phyloP scores from a whole-genome alignment of 2,888 invertebrate genomes.

The Ophion ventricosus region DNA sequence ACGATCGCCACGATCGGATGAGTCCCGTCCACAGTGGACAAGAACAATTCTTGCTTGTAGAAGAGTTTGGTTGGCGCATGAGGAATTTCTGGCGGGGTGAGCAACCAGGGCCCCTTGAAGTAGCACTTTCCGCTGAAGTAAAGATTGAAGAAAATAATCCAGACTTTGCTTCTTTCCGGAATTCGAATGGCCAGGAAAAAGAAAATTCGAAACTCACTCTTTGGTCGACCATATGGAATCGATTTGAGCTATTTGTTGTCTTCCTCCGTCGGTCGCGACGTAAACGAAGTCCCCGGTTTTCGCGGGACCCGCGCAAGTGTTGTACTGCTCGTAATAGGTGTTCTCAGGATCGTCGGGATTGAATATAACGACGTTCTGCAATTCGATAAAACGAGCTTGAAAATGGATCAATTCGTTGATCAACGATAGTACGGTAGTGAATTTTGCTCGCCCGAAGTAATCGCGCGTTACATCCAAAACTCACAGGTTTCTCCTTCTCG shows the following conservation, averaged over 20 bases:
- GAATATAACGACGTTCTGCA: conserved; percentile 91
- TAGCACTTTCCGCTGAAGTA: conserved; percentile 91
- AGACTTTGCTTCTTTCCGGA: not conserved
- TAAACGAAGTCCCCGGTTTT: conserved; percentile 98
- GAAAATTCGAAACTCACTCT: conserved; percentile 86
- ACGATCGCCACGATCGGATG: conserved; percentile 95
- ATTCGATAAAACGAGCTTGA: conserved; percentile 14
- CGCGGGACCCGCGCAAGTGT: conserved; percentile 92
- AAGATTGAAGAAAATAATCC: conserved; percentile 28
- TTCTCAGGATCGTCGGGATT: conserved; percentile 90
- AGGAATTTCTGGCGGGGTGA: conserved; percentile 94
- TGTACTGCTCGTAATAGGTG: conserved; percentile 96
- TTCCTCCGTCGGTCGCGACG: conserved; percentile 94
- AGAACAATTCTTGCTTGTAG: conserved; percentile 96
- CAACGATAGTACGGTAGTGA: too few relatives aligned
- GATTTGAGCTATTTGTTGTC: conserved; percentile 96
- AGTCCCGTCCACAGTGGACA: conserved; percentile 95
- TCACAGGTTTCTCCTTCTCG: conserved; percentile 94
- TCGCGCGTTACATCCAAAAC: conserved; percentile 71
- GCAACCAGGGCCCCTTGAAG: conserved; percentile 97
- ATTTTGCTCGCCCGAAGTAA: too few relatives aligned
- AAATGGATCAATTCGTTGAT: not conserved
- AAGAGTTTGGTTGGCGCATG: conserved; percentile 92
- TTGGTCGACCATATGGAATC: conserved; percentile 97
- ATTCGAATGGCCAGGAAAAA: not conserved